Base-by-base conservation (phyloP, 2,888 invertebrate genomes). In the Polymixis flavicincta region DNA sequence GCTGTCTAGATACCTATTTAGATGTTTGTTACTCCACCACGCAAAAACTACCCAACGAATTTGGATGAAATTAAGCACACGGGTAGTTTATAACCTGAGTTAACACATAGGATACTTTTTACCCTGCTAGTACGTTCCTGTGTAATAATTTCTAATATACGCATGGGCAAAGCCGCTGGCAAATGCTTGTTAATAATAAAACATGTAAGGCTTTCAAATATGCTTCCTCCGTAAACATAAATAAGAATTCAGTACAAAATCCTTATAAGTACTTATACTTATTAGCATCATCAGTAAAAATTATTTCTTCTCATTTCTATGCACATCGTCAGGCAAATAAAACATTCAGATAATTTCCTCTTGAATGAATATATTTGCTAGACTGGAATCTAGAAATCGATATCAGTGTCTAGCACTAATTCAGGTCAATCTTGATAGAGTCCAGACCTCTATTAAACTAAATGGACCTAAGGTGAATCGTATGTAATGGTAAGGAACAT, bases 381-480 rank as follows among this genome's bases (percentile, higher is more conserved):
- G 76, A 78, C 71, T 73, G 60, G 60, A 76, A 82, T 80, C 71
- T 77, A 59, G 72, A 50, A 82, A 86, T 87, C 86, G 82, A 89
- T 89, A 90, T 85, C 76, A 74, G 65, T 68, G 66, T 78, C 79
- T 80, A 80, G 80, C 75, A 83, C 83, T 86, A 88, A 90, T 91
- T 89, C 88, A 87, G 87, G 88, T 83, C 88, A 83, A 90, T 90
- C 89, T 89, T 87, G 89, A 90, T 91, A 86, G 85, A 76, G 76
- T 85, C 85, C 80, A 84, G 87, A 87, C 87, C 90, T 83, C 89
- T 83, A 91, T 90, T 91, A 90, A 86, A 89, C 79, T 82, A 89
- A 92, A 92, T 90, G 85, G 86, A 82, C 85, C 85, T 84, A 82
- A 84, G 89, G 87, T 90, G 88, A 88, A 86, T 84, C 19, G 59